Evolutionary conservation across 2,797 vertebrate genomes (phyloP), one percentile per base, ranked within the genome.

Genomic region (Enteromius unitaeniatus): DNA sequence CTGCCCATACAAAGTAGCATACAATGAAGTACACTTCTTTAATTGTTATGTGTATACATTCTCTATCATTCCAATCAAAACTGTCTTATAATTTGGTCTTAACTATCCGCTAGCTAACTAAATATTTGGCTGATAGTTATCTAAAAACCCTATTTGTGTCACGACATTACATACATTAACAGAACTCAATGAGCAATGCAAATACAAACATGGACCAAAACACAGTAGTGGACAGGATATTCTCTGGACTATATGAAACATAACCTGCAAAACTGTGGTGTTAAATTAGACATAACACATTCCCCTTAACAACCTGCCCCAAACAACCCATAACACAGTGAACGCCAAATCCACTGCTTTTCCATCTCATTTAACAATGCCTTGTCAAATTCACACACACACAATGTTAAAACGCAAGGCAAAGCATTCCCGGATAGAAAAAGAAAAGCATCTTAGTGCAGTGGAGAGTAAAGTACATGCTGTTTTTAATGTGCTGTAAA

Each of bases 401-500:
- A 78, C 84, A 68, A 21, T 17, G 55, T 47, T 84, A 28, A 58
- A 81, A 60, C 49, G n/a, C 23, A 85, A 82, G 13, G 58, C 69
- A 89, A 89, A 86, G 37, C 79, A 47, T 1, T 72, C 76, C 86
- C 81, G 37, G 80, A 76, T 77, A 28, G 6, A 86, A 79, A 3
- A 34, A n/a, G 62, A 34, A 65, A 62, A 85, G 78, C 23, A 79
- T 80, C 26, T 85, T 23, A 78, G 83, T 82, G 69, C 84, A 76
- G 73, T 45, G 34, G 85, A 78, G 77, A 86, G 69, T 82, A 31
- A 65, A 80, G 81, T 69, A 69, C 83, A 84, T 72, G 77, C 45
- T 79, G 82, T 85, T 85, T 90, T 86, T 86, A 76, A 72, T 79
- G 60, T 75, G 72, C 70, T 78, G 87, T 92, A 88, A 89, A 92